Evolutionary conservation across 2,797 vertebrate species (phyloP), one percentile per base, ranked within the genome.

Genomic region (Urophycis tenuis): DNA sequence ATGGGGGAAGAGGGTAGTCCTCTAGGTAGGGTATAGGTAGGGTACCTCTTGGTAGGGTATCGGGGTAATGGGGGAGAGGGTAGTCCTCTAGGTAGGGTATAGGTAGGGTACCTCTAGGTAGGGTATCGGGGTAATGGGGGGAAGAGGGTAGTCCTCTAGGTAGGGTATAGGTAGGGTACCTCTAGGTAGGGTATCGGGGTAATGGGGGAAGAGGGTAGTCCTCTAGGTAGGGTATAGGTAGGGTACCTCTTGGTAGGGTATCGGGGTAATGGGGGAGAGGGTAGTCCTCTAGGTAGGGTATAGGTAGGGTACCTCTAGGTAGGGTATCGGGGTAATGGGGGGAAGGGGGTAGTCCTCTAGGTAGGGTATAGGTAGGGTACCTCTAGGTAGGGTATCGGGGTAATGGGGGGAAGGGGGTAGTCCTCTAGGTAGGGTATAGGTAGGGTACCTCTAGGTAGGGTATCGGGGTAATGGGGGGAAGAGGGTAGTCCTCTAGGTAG

Each of bases 321-420:
- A 70, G 30, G 67, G 67, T n/a, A 29, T 70, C 2, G 64, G 69
- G 31, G 11, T 72, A 33, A 1, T 69, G 29, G 29, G 67, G 30
- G 33, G n/a, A n/a, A n/a, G n/a, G 11, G 39, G 39, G 3, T 41
- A 41, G n/a, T n/a, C 29, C 9, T 25, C 34, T 11, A 36, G 72
- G 72, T 45, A 69, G 34, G 64, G 67, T 14, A 30, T 25, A 22
- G n/a, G 25, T 8, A 6, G 3, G 41, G 30, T 88, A 94, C 93
- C 91, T 94, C 93, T 81, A 94, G 85, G 86, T 94, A 94, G 60
- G 93, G 93, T 80, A 94, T 88, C 6, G 92, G 92, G 67, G 92
- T 71, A 31, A 79, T 45, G 64, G 73, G 34, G 5, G 53, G 53
- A 5, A 64, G n/a, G 53, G 53, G 64, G 30, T 69, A 69, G 5